These are phyloP conservation scores for Clarias magur DNA, from an alignment of 2,113 vertebrate genomes.

Conservation along the genomic window DNA sequence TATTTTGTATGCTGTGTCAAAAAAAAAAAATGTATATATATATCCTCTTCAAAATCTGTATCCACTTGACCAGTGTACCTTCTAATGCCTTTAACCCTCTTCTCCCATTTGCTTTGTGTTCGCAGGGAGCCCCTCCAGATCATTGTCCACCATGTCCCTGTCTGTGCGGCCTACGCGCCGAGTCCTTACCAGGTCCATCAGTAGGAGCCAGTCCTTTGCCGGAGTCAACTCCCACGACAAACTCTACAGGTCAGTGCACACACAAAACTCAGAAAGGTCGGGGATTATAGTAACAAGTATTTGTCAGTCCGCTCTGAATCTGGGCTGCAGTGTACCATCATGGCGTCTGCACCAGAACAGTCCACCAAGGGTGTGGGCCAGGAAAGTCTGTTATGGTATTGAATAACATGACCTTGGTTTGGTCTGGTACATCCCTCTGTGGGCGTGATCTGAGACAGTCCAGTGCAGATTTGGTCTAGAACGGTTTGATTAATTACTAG, in stretches of 20 bases:
- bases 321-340: too few species aligned
- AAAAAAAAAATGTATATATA: too few species aligned
- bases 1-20: background rate
- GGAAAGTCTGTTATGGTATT: background rate
- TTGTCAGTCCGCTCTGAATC: background rate
- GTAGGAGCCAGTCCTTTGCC: conserved; percentile 95
- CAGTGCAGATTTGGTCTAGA: background rate
- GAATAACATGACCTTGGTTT: background rate
- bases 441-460: background rate
- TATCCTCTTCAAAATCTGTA: too few species aligned
- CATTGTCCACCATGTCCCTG: conserved; percentile 93
- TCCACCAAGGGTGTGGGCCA: too few species aligned
- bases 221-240: conserved; percentile 90
- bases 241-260: conserved; percentile 78
- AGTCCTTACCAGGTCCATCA: conserved; percentile 81
- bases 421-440: background rate
- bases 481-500: background rate
- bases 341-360: background rate
- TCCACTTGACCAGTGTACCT: background rate
- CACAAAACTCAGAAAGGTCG: background rate
- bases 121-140: conserved; percentile 86
- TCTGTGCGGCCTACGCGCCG: conserved; percentile 85
- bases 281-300: background rate
- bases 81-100: background rate
- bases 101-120: conserved; percentile 40